Percentiles rank a stretch among this genome's conserved stretches.
These are phyloP conservation scores for Nibea albiflora DNA, from an alignment of 2,113 vertebrate species.

Conservation along the genomic window DNA sequence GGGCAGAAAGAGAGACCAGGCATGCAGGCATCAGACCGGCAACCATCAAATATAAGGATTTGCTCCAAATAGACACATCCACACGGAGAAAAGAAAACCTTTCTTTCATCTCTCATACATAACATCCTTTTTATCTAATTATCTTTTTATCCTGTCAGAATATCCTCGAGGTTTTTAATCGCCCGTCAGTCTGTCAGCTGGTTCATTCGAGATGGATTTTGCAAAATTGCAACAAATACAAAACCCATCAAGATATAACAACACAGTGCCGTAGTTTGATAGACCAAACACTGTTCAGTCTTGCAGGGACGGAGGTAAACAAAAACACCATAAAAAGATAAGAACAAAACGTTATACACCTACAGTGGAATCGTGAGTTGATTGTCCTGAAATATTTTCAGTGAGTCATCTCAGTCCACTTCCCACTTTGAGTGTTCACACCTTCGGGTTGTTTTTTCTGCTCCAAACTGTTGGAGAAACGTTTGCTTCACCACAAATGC, in stretches of 20 bases:
- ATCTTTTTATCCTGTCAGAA: conserved; percentile 18
- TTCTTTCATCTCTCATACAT: conserved; percentile 9
- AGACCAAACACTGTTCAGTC: conserved; percentile 3
- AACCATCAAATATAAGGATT: conserved; percentile 12
- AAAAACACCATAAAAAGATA: conserved; percentile 9
- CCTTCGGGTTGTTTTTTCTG: conserved; percentile 18
- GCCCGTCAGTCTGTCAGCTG: conserved; percentile 31
- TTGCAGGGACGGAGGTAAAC: background rate
- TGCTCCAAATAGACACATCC: conserved; percentile 18
- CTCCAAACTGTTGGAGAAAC: background rate
- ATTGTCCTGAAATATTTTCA: conserved; percentile 14
- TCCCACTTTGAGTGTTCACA: conserved; percentile 6
- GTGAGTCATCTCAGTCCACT: conserved; percentile 30
- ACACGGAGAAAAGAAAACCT: background rate
- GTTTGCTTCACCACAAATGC: background rate
- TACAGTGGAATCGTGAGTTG: conserved; percentile 9
- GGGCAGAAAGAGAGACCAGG: conserved; percentile 30
- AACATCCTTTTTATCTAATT: conserved; percentile 13
- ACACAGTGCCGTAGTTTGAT: background rate
- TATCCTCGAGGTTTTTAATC: conserved; percentile 34
- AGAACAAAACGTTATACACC: conserved; percentile 3
- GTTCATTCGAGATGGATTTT: conserved; percentile 17
- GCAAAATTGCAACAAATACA: conserved; percentile 3
- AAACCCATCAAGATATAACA: conserved; percentile 16
- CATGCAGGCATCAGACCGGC: conserved; percentile 4